Conservation (phyloP, 2,113 vertebrate genomes). For the Xiphophorus maculatus region DNA sequence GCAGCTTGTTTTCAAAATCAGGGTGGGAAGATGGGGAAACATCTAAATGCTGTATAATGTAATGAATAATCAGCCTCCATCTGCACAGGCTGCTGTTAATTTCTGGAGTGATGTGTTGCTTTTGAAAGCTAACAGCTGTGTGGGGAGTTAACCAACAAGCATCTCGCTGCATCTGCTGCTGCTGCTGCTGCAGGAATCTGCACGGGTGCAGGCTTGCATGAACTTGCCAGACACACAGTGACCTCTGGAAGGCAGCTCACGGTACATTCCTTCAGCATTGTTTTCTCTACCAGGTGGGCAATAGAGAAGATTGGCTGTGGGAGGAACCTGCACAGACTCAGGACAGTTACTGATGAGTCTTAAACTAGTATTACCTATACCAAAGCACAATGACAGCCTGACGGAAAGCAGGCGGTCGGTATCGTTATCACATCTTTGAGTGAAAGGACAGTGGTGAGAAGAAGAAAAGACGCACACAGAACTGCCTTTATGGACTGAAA, state of each 20-base stretch:
- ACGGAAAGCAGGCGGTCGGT: background rate
- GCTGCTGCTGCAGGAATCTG: slow-evolving; percentile 23
- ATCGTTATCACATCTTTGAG: background rate
- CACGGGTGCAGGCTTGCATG: slow-evolving; percentile 44
- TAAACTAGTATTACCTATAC: slow-evolving; percentile 7
- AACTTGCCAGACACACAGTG: slow-evolving; percentile 35
- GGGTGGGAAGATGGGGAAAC: background rate
- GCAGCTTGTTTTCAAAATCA: background rate
- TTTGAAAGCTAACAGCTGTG: slow-evolving; percentile 25
- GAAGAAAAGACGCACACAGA: background rate
- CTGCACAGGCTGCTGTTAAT: slow-evolving; percentile 15
- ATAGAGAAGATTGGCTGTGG: slow-evolving; percentile 50
- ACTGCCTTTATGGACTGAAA: background rate
- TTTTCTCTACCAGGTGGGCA: slow-evolving; percentile 58
- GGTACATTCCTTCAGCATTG: slow-evolving; percentile 39
- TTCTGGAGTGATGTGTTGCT: slow-evolving; percentile 14
- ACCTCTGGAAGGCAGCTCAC: slow-evolving; percentile 7
- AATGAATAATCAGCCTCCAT: background rate
- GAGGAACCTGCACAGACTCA: slow-evolving; percentile 11
- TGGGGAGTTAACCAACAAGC: slow-evolving; percentile 25
- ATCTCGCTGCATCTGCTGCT: slow-evolving; percentile 17
- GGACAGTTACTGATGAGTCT: slow-evolving; percentile 19
- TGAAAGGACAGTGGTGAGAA: slow-evolving; percentile 6
- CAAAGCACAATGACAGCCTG: background rate
- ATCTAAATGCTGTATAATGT: background rate